phyloP scores from a whole-genome alignment of 2,888 invertebrate genomes.

The Nomada flava region DNA sequence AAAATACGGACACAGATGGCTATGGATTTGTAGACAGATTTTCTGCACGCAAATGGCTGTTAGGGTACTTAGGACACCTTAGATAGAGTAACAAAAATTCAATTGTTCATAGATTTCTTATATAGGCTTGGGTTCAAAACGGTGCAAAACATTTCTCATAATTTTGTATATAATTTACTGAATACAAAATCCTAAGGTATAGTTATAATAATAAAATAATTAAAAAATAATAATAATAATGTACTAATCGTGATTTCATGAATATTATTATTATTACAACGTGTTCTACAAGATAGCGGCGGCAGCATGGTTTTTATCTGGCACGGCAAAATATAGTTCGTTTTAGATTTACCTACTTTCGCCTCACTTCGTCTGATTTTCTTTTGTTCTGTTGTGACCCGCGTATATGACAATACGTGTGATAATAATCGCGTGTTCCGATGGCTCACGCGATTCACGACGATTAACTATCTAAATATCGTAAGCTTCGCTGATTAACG shows the following conservation, averaged over 20 bases:
- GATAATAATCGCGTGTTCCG: slow-evolving; percentile 2
- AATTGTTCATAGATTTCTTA: not conserved
- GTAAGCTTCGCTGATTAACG: slow-evolving; percentile 61
- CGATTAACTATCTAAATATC: slow-evolving; percentile 59
- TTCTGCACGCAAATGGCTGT: no score
- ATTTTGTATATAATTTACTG: slow-evolving; percentile 79
- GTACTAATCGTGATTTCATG: slow-evolving; percentile 57
- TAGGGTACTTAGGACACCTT: not conserved
- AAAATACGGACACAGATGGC: no score
- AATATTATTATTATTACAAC: slow-evolving; percentile 70
- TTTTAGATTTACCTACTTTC: slow-evolving; percentile 50
- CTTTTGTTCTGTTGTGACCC: slow-evolving; percentile 5
- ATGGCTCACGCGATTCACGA: slow-evolving; percentile 18
- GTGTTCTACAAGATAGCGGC: slow-evolving; percentile 75
- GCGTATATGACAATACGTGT: slow-evolving; percentile 10
- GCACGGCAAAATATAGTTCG: slow-evolving; percentile 70
- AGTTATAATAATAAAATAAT: slow-evolving; percentile 22
- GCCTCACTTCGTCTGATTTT: not conserved
- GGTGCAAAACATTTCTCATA: slow-evolving; percentile 31
- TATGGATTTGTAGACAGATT: no score
- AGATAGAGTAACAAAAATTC: no score
- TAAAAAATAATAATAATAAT: slow-evolving; percentile 31
- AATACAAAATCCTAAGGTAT: slow-evolving; percentile 76
- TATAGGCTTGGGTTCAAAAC: slow-evolving; percentile 8
- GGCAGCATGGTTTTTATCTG: slow-evolving; percentile 75